These are phyloP conservation scores for Polypterus bichir DNA, from an alignment of 2,113 vertebrate genomes.

Conservation along the genomic window DNA sequence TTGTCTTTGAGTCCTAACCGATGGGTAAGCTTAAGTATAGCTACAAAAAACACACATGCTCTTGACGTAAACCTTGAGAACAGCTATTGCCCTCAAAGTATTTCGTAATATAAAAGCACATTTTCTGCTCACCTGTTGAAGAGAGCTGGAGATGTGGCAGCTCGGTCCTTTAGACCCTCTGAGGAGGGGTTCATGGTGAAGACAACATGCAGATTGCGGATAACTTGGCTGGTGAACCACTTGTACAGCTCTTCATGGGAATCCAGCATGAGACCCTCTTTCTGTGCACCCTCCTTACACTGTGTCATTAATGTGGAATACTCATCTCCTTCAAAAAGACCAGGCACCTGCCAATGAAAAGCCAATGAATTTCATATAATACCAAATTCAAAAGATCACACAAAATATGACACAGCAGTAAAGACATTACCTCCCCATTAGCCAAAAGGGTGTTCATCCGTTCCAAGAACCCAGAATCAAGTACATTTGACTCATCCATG, in stretches of 20 bases:
- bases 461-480: slow-evolving; percentile 94
- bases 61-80: too few species aligned
- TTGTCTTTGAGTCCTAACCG: too few species aligned
- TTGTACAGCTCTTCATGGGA: slow-evolving; percentile 95
- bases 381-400: too few species aligned
- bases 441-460: slow-evolving; percentile 96
- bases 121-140: slow-evolving; percentile 75
- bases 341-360: slow-evolving; percentile 67
- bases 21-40: too few species aligned
- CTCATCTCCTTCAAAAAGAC: slow-evolving; percentile 93
- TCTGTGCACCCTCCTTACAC: slow-evolving; percentile 96
- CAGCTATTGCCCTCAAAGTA: too few species aligned
- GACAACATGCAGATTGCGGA: slow-evolving; percentile 94
- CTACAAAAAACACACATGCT: too few species aligned
- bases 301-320: slow-evolving; percentile 96
- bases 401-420: background rate
- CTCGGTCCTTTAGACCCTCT: slow-evolving; percentile 91
- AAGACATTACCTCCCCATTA: slow-evolving; percentile 76
- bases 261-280: slow-evolving; percentile 95
- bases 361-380: too few species aligned
- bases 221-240: slow-evolving; percentile 98
- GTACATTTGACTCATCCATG: slow-evolving; percentile 95
- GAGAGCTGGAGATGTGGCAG: slow-evolving; percentile 90
- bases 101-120: too few species aligned
- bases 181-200: slow-evolving; percentile 99